A percentile compares a stretch with the other conserved stretches of the same genome.
phyloP scores from a whole-genome alignment of 2,797 vertebrate species.

The Xenentodon cancila region DNA sequence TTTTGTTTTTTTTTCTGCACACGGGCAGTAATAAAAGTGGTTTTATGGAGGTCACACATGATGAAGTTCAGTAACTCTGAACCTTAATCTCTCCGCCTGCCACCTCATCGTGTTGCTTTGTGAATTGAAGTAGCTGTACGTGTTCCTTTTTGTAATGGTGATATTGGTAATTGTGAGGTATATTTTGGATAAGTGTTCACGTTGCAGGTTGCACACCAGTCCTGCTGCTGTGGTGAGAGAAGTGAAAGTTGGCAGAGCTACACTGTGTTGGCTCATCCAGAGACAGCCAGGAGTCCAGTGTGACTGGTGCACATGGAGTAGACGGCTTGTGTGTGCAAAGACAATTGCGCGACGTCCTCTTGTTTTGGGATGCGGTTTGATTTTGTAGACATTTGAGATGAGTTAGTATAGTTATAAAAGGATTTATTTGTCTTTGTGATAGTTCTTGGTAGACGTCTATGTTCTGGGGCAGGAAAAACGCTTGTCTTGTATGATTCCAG shows the following conservation, averaged over 20 bases:
- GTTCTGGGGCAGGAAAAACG: neutral
- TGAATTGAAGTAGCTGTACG: neutral
- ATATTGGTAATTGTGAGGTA: conserved; percentile 5
- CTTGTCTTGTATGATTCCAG: neutral
- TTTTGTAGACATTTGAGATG: conserved; percentile 1
- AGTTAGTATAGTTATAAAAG: neutral
- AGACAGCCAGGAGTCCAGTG: conserved; percentile 22
- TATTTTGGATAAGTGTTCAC: conserved; percentile 9
- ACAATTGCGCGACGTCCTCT: neutral
- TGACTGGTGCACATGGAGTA: conserved; percentile 21
- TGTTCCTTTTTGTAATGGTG: neutral
- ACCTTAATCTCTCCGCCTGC: conserved; percentile 2
- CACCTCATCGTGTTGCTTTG: neutral
- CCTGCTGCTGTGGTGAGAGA: conserved; percentile 52
- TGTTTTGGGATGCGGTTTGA: neutral
- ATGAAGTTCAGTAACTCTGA: conserved; percentile 23
- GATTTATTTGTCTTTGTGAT: neutral
- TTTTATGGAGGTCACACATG: conserved; percentile 38
- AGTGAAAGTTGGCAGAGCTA: conserved; percentile 60
- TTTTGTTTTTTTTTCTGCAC: too few relatives aligned
- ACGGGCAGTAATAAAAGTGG: conserved; percentile 44
- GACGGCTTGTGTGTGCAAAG: conserved; percentile 2
- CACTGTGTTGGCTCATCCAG: conserved; percentile 29
- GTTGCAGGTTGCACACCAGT: conserved; percentile 57
- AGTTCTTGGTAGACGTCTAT: neutral